A percentile compares a stretch with the other conserved stretches of the same genome.
Conservation (phyloP, 2,888 invertebrate genomes). For the Drosophila antonietae region DNA sequence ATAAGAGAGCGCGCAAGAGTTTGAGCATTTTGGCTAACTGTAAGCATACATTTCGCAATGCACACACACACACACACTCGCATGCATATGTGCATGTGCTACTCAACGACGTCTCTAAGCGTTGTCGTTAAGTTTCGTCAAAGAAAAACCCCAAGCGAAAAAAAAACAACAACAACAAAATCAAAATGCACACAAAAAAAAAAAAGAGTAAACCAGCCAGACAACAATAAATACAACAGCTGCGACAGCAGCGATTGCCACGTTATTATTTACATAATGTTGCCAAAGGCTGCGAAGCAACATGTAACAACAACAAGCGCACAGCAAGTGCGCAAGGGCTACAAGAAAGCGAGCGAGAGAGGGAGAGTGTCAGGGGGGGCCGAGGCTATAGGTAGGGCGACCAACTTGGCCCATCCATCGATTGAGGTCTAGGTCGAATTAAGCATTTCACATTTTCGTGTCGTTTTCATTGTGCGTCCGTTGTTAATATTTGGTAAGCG, state of each 20-base stretch:
- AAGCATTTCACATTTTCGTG: constrained; percentile 78
- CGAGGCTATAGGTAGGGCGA: constrained; percentile 27
- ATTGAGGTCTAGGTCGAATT: constrained; percentile 83
- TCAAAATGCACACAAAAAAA: constrained; percentile 24
- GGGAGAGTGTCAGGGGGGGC: neutral
- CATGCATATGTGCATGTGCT: constrained; percentile 1
- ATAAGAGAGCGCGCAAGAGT: neutral
- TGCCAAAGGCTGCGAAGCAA: constrained; percentile 61
- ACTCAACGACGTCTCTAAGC: constrained; percentile 42
- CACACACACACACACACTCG: neutral
- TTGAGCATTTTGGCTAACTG: constrained; percentile 28
- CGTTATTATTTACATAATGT: constrained; percentile 74
- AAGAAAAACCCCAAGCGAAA: constrained; percentile 44
- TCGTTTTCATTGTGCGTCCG: constrained; percentile 75
- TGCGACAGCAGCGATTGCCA: constrained; percentile 35
- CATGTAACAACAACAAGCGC: constrained; percentile 25
- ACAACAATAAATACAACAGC: constrained; percentile 16
- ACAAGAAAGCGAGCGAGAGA: neutral
- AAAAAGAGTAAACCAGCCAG: constrained; percentile 4
- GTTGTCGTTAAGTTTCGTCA: constrained; percentile 38
- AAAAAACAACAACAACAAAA: neutral
- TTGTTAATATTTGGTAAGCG: constrained; percentile 67
- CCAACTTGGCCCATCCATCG: constrained; percentile 72
- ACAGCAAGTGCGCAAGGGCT: constrained; percentile 4
- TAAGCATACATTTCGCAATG: constrained; percentile 15